Conservation (phyloP, 2,113 vertebrate species). For the Syngnathus scovelli region DNA sequence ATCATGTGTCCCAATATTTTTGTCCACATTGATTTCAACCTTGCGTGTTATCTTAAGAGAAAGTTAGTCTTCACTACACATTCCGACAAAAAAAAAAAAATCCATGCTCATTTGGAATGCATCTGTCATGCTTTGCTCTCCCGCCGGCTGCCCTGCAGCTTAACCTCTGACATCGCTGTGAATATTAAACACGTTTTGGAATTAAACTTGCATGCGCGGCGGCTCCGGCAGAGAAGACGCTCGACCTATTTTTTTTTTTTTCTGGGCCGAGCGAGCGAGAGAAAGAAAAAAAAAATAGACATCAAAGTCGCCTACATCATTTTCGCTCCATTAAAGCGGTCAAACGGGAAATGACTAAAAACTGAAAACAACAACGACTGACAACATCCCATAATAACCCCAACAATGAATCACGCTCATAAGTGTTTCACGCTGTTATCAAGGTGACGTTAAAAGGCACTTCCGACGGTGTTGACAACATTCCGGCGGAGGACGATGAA, state of each 20-base stretch:
- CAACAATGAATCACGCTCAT: not conserved
- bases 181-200: slow-evolving; percentile 3
- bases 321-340: not conserved
- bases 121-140: slow-evolving; percentile 1
- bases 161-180: slow-evolving; percentile 1
- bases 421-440: not conserved
- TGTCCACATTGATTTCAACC: not conserved
- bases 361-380: not conserved
- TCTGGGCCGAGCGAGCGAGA: not conserved
- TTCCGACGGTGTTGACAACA: not conserved
- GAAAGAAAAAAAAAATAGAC: not conserved
- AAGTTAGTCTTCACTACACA: not conserved
- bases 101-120: not conserved
- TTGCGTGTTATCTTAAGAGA: not conserved
- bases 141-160: not conserved
- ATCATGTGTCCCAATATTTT: not conserved
- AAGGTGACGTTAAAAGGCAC: slow-evolving; percentile 7
- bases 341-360: not conserved
- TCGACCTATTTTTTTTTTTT: not conserved
- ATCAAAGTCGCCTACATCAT: not conserved
- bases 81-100: not conserved
- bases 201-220: slow-evolving; percentile 1
- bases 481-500: not conserved
- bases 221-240: not conserved
- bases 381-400: not conserved